phyloP scores from a whole-genome alignment of 2,797 vertebrate species.

The Phaenicophaeus curvirostris region DNA sequence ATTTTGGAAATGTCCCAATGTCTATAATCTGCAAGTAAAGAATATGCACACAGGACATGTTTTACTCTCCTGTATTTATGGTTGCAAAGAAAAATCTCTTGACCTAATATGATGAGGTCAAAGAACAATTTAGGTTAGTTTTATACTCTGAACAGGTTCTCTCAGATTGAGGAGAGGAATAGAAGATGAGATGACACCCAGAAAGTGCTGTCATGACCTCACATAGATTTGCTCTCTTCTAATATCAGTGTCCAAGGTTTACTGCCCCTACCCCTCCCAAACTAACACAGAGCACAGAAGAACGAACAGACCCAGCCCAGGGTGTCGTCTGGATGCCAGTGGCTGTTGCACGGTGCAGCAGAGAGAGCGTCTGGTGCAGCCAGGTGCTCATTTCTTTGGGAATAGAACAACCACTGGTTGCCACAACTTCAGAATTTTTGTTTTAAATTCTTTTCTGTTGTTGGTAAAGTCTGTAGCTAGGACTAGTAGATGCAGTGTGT shows the following conservation, averaged over 20 bases:
- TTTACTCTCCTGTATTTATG: background rate
- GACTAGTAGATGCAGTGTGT: background rate
- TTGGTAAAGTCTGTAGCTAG: background rate
- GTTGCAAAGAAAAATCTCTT: background rate
- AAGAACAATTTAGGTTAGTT: background rate
- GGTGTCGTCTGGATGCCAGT: no score
- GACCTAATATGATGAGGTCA: background rate
- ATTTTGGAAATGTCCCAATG: constrained; percentile 14
- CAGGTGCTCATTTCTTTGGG: background rate
- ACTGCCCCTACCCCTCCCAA: no score
- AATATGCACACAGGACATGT: background rate
- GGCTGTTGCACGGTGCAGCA: background rate
- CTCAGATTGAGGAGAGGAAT: background rate
- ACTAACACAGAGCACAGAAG: no score
- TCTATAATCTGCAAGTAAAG: constrained; percentile 19
- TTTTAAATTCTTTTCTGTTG: background rate
- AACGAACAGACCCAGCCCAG: no score
- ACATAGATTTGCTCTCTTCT: background rate
- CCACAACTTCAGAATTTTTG: background rate
- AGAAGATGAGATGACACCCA: background rate
- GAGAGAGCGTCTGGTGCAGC: background rate
- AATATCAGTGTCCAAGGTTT: background rate
- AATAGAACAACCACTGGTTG: background rate
- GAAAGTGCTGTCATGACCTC: background rate
- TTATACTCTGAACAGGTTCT: background rate